Evolutionary conservation across 2,113 vertebrate genomes (phyloP).

Genomic region (Chrysemys picta): DNA sequence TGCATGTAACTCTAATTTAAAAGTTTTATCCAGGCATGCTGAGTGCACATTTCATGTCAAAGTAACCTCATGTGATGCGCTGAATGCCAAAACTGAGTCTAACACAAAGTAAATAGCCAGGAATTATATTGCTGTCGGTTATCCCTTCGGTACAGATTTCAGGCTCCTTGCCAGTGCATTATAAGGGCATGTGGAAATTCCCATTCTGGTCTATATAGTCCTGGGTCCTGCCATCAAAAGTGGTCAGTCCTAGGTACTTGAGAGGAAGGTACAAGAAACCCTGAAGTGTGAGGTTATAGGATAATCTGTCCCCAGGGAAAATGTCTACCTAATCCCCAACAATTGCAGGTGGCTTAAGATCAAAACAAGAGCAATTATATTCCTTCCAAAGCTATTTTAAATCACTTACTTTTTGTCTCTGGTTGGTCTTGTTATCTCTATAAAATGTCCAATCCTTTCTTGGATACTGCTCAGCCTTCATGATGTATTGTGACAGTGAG

Average conservation of each 20-base stretch:
- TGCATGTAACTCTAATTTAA: background rate
- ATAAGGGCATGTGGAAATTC: background rate
- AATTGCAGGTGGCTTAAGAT: slow-evolving; percentile 51
- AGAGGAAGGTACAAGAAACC: background rate
- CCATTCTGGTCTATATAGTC: background rate
- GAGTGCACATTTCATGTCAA: slow-evolving; percentile 32
- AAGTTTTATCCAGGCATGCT: slow-evolving; percentile 29
- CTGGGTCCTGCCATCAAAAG: accelerated
- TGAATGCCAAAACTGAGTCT: slow-evolving; percentile 10
- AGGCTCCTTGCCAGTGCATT: background rate
- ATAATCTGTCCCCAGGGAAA: slow-evolving; percentile 11
- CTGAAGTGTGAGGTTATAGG: background rate
- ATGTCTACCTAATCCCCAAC: slow-evolving; percentile 37
- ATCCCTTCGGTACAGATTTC: background rate
- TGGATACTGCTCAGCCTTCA: slow-evolving; percentile 5
- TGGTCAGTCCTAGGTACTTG: background rate
- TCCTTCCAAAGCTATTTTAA: slow-evolving; percentile 36
- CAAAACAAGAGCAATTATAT: slow-evolving; percentile 34
- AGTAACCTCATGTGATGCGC: background rate
- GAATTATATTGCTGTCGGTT: slow-evolving; percentile 2
- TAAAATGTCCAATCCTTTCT: background rate
- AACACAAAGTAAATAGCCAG: background rate
- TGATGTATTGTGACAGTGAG: slow-evolving; percentile 12
- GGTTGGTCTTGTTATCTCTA: slow-evolving; percentile 16
- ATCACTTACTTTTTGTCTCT: slow-evolving; percentile 22